phyloP scores from a whole-genome alignment of 2,888 invertebrate species.

The Amiota communis region DNA sequence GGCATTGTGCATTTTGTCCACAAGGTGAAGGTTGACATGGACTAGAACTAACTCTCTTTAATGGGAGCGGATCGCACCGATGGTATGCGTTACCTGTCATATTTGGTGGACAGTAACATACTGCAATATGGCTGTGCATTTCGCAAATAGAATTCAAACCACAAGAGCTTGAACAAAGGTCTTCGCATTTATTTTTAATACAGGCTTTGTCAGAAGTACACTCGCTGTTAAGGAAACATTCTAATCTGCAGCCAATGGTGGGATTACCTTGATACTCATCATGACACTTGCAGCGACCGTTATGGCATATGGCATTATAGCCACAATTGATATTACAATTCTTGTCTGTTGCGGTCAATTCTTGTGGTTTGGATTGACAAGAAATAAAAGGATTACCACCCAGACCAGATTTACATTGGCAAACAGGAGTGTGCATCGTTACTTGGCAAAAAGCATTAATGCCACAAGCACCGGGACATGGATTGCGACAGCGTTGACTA shows the following conservation, averaged over 20 bases:
- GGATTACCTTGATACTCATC: constrained; percentile 79
- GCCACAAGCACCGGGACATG: constrained; percentile 83
- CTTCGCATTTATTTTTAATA: constrained; percentile 79
- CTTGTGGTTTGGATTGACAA: constrained; percentile 73
- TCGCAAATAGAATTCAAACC: constrained; percentile 81
- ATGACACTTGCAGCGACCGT: constrained; percentile 81
- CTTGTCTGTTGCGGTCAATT: constrained; percentile 74
- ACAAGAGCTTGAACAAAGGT: constrained; percentile 83
- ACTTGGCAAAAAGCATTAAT: constrained; percentile 78
- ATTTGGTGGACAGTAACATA: constrained; percentile 81
- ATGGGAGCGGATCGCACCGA: constrained; percentile 75
- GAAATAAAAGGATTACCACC: constrained; percentile 81
- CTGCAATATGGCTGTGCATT: constrained; percentile 82
- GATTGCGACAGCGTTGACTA: constrained; percentile 80
- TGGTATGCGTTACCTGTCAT: constrained; percentile 82
- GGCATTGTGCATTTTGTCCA: constrained; percentile 82
- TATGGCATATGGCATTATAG: constrained; percentile 79
- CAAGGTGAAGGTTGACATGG: constrained; percentile 81
- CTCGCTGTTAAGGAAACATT: constrained; percentile 81
- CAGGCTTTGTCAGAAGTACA: constrained; percentile 80
- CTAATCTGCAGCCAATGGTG: constrained; percentile 80
- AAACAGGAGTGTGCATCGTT: constrained; percentile 80
- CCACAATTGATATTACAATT: constrained; percentile 84
- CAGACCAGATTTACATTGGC: constrained; percentile 77
- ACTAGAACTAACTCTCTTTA: constrained; percentile 70